These are phyloP conservation scores for Physocephala rufipes DNA, from an alignment of 2,888 invertebrate genomes.

Conservation along the genomic window DNA sequence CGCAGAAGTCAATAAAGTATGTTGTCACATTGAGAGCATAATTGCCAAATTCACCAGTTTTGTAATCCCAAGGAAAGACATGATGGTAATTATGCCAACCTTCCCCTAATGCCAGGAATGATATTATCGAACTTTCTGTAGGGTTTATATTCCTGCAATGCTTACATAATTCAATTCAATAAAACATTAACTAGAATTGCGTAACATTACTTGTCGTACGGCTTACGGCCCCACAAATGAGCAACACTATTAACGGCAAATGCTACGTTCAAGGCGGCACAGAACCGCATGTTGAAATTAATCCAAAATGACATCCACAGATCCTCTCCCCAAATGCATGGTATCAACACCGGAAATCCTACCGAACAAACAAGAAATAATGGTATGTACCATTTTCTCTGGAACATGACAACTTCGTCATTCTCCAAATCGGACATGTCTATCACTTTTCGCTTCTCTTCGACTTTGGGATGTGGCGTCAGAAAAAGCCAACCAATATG, in stretches of 20 bases:
- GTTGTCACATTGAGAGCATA: slow-evolving; percentile 79
- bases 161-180: slow-evolving; percentile 6
- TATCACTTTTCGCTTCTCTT: slow-evolving; percentile 73
- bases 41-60: slow-evolving; percentile 74
- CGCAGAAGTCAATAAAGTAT: slow-evolving; percentile 81
- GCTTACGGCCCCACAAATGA: slow-evolving; percentile 91
- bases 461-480: slow-evolving; percentile 83
- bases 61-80: slow-evolving; percentile 76
- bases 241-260: slow-evolving; percentile 96
- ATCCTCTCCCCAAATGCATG: slow-evolving; percentile 86
- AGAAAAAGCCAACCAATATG: slow-evolving; percentile 92
- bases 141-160: slow-evolving; percentile 74
- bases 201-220: slow-evolving; percentile 80
- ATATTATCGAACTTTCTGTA: slow-evolving; percentile 77
- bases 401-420: slow-evolving; percentile 80
- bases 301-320: slow-evolving; percentile 83
- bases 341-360: slow-evolving; percentile 77
- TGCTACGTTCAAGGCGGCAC: slow-evolving; percentile 86
- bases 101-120: slow-evolving; percentile 80
- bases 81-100: slow-evolving; percentile 89
- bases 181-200: not conserved
- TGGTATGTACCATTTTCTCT: slow-evolving; percentile 78
- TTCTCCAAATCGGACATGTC: slow-evolving; percentile 77
- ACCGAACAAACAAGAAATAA: slow-evolving; percentile 73
- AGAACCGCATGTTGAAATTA: slow-evolving; percentile 84